These are phyloP conservation scores for Cryptocheilus praepositus DNA, from an alignment of 2,888 invertebrate genomes.

Conservation along the genomic window DNA sequence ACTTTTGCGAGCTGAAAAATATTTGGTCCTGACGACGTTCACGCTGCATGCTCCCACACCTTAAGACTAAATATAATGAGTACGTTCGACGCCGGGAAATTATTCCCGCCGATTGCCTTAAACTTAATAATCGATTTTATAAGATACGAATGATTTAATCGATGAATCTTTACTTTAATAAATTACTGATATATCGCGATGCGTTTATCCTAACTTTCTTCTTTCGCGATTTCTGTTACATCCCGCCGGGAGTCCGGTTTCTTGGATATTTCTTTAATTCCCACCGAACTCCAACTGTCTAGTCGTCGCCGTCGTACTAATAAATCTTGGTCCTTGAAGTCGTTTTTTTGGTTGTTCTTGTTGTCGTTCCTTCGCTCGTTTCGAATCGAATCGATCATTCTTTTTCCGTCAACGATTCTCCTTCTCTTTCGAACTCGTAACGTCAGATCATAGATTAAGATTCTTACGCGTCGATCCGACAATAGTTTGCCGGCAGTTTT, in stretches of 20 bases:
- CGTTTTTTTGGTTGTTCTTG: conserved; percentile 22
- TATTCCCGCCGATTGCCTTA: conserved; percentile 10
- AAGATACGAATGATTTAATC: conserved; percentile 28
- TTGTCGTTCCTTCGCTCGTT: background rate
- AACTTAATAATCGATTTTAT: conserved; percentile 20
- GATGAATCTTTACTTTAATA: conserved; percentile 18
- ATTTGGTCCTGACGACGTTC: conserved; percentile 12
- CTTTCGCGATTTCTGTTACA: too few species aligned
- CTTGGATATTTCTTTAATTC: conserved; percentile 14
- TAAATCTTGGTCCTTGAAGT: conserved; percentile 64
- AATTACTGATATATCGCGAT: conserved; percentile 31
- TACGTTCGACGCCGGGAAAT: conserved; percentile 36
- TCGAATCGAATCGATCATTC: conserved; percentile 15
- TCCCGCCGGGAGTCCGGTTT: background rate
- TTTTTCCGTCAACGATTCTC: background rate
- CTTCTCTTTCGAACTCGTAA: background rate
- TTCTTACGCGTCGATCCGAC: too few species aligned
- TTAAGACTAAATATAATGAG: conserved; percentile 37
- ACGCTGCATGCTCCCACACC: background rate
- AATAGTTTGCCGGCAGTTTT: too few species aligned
- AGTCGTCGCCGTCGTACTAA: conserved; percentile 42
- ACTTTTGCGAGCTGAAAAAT: background rate
- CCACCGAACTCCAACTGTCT: background rate
- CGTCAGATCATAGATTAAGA: too few species aligned
- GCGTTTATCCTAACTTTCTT: background rate